These are phyloP conservation scores for Pardalotus punctatus DNA, from an alignment of 2,113 vertebrate species.

Conservation along the genomic window DNA sequence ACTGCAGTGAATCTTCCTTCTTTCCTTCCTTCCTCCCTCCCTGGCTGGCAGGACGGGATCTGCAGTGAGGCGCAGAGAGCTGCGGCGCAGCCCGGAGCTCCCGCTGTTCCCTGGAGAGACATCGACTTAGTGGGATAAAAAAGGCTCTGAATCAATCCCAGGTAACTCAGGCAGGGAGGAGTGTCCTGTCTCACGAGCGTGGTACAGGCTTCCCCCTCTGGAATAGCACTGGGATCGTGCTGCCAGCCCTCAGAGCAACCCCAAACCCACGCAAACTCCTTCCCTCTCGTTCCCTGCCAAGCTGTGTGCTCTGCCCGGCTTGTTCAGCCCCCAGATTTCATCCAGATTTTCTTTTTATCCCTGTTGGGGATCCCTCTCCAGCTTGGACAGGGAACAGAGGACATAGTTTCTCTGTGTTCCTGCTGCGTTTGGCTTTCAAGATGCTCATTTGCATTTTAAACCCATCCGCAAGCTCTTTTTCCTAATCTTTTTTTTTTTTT, in stretches of 20 bases:
- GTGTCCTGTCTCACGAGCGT: background rate
- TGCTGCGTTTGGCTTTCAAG: conserved; percentile 15
- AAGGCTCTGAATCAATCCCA: background rate
- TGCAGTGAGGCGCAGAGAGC: conserved; percentile 5
- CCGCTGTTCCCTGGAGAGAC: background rate
- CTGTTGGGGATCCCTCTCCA: background rate
- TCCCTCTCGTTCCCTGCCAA: background rate
- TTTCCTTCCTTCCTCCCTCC: background rate
- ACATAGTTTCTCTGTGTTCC: background rate
- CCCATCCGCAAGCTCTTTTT: background rate
- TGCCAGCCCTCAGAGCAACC: background rate
- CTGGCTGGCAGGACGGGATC: background rate
- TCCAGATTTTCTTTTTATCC: background rate
- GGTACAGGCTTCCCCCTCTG: background rate
- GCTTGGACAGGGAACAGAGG: conserved; percentile 19
- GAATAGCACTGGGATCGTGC: rapidly evolving
- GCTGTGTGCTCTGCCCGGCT: background rate
- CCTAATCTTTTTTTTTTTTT: background rate
- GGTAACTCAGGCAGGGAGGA: background rate
- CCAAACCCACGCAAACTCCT: background rate
- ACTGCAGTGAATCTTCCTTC: conserved; percentile 3
- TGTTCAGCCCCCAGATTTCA: background rate
- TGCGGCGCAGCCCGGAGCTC: background rate
- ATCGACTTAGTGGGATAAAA: background rate
- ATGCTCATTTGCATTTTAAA: conserved; percentile 42